Conservation (phyloP, 2,888 invertebrate species). For the Cantharis nigra region DNA sequence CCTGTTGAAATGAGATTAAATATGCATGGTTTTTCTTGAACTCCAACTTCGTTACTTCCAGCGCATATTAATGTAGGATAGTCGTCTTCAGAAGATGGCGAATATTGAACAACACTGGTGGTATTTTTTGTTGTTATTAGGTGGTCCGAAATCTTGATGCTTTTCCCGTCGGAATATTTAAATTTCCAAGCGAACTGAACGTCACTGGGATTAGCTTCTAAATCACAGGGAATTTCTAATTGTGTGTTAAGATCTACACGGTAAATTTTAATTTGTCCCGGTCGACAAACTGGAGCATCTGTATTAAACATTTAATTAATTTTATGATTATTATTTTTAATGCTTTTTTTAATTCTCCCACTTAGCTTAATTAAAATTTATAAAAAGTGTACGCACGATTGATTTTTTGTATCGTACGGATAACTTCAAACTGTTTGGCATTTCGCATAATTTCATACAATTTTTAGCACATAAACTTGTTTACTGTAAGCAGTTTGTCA, state of each 20-base stretch:
- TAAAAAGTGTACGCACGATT: background rate
- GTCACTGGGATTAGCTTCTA: conserved; percentile 50
- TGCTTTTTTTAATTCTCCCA: background rate
- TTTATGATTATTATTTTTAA: background rate
- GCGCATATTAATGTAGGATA: conserved; percentile 71
- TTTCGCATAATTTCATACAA: background rate
- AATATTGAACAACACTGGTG: conserved; percentile 65
- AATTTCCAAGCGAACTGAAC: conserved; percentile 69
- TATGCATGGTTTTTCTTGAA: conserved; percentile 67
- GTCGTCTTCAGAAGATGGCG: conserved; percentile 67
- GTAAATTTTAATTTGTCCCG: conserved; percentile 65
- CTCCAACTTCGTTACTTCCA: conserved; percentile 68
- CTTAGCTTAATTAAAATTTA: background rate
- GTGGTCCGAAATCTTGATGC: conserved; percentile 64
- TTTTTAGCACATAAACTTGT: background rate
- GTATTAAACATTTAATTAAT: conserved; percentile 19
- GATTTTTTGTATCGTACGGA: background rate
- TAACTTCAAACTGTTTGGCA: background rate
- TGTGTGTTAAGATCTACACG: conserved; percentile 71
- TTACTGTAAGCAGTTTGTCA: background rate
- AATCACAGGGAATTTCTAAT: conserved; percentile 64
- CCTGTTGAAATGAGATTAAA: conserved; percentile 71
- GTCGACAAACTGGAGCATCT: conserved; percentile 72
- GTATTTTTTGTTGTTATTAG: conserved; percentile 62
- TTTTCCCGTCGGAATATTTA: conserved; percentile 66